Evolutionary conservation across 1,140 invertebrate species (phyloP).

Genomic region (Scaptomyza hsui): DNA sequence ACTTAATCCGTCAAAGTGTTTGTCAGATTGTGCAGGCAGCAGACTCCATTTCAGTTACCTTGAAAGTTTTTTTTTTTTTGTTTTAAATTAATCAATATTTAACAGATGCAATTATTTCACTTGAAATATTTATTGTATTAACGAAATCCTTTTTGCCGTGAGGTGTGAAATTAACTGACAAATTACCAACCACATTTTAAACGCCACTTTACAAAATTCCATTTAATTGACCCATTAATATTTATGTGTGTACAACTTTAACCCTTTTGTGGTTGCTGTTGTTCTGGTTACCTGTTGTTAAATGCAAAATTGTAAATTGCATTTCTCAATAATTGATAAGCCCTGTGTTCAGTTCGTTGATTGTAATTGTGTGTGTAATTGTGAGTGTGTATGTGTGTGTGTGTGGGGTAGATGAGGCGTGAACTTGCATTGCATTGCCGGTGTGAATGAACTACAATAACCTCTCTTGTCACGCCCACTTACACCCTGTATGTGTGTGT

Average conservation of each 20-base stretch:
- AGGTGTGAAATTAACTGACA: slow-evolving; percentile 18
- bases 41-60: no score
- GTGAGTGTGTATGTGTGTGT: not conserved
- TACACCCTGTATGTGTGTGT: slow-evolving; percentile 11
- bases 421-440: slow-evolving; percentile 11
- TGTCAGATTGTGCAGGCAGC: not conserved
- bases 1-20: slow-evolving; percentile 36
- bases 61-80: slow-evolving; percentile 1
- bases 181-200: slow-evolving; percentile 25
- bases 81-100: no score
- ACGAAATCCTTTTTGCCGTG: no score
- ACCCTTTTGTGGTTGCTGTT: slow-evolving; percentile 5
- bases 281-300: slow-evolving; percentile 22
- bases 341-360: no score
- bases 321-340: slow-evolving; percentile 40
- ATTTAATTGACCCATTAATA: slow-evolving; percentile 55
- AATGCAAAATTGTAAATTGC: slow-evolving; percentile 28
- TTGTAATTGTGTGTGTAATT: no score
- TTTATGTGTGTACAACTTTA: slow-evolving; percentile 39
- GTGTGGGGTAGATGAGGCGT: not conserved
- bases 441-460: slow-evolving; percentile 74
- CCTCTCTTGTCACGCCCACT: slow-evolving; percentile 52
- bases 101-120: no score
- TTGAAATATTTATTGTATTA: no score
- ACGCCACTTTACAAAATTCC: slow-evolving; percentile 23